These are phyloP conservation scores for Cyphomyrmex costatus DNA, from an alignment of 1,140 invertebrate genomes.

Conservation along the genomic window DNA sequence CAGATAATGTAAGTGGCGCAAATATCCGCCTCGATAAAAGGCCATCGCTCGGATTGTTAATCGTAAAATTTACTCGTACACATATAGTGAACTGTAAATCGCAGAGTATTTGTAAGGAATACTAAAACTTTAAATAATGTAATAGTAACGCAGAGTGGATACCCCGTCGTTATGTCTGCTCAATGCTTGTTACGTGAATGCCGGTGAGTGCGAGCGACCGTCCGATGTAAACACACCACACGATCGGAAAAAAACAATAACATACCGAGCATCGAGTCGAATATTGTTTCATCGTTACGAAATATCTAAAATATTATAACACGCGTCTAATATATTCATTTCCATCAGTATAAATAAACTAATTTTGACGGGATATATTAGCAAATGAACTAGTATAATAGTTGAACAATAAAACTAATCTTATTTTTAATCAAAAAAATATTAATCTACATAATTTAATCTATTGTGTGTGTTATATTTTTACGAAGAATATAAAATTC, in stretches of 20 bases:
- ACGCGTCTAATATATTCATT: neutral
- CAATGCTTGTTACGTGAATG: neutral
- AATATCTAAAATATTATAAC: neutral
- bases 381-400: neutral
- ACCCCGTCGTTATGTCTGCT: neutral
- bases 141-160: neutral
- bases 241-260: neutral
- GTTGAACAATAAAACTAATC: neutral
- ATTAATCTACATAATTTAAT: neutral
- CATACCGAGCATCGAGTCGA: neutral
- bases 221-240: neutral
- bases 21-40: neutral
- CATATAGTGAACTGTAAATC: neutral
- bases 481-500: neutral
- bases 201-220: neutral
- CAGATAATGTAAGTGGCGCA: neutral
- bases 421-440: neutral
- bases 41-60: neutral
- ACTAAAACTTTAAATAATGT: neutral
- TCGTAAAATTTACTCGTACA: neutral
- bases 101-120: neutral
- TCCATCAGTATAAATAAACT: neutral
- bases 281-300: neutral
- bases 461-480: neutral
- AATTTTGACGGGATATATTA: neutral